phyloP scores from a whole-genome alignment of 2,113 vertebrate genomes.

The Megalops atlanticus region DNA sequence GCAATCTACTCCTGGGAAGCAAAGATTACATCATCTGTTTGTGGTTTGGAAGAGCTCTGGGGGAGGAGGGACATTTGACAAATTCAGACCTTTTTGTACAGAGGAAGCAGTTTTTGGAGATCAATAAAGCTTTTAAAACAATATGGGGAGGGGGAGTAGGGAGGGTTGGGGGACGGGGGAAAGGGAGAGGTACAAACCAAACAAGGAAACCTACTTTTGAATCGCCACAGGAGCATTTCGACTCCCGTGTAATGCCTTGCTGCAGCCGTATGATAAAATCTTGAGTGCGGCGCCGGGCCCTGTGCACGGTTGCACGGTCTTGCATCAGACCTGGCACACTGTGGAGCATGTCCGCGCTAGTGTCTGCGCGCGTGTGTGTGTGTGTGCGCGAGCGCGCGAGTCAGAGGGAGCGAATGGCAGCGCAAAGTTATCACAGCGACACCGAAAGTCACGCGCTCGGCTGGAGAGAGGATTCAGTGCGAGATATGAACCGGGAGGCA shows the following conservation, averaged over 20 bases:
- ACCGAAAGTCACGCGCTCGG: not conserved
- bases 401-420: not conserved
- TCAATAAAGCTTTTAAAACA: constrained; percentile 20
- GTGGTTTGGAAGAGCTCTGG: not conserved
- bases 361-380: constrained; percentile 15
- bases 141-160: not conserved
- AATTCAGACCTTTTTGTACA: constrained; percentile 10
- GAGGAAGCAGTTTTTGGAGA: constrained; percentile 26
- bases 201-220: constrained; percentile 59
- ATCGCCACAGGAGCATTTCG: constrained; percentile 39
- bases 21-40: not conserved
- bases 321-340: constrained; percentile 45
- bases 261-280: constrained; percentile 63
- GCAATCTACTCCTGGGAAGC: not conserved
- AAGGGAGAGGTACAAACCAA: constrained; percentile 31
- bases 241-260: constrained; percentile 49
- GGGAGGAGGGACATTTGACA: not conserved
- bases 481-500: not conserved
- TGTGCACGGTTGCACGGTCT: constrained; percentile 51
- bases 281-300: constrained; percentile 47
- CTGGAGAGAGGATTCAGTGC: not conserved
- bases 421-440: constrained; percentile 12
- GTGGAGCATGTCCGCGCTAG: not conserved
- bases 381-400: not conserved
- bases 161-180: too few relatives aligned